These are phyloP conservation scores for Macroglossus sobrinus DNA, from an alignment of 2,113 vertebrate genomes.

Conservation along the genomic window DNA sequence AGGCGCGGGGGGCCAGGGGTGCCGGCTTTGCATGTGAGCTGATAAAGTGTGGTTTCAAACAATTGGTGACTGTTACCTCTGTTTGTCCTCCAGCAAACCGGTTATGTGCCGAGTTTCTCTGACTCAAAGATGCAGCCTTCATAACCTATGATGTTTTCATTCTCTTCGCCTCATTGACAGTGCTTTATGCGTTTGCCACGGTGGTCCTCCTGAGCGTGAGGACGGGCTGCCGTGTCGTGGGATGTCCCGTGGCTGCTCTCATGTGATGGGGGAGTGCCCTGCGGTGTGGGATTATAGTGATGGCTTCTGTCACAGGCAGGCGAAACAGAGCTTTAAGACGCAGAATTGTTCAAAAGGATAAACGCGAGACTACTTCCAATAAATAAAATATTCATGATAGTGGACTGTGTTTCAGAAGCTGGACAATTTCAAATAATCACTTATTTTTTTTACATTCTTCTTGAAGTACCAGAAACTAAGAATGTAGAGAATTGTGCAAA, in stretches of 20 bases:
- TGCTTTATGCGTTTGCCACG: not conserved
- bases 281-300: constrained; percentile 72
- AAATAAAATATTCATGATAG: constrained; percentile 75
- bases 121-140: not conserved
- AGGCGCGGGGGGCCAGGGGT: no score
- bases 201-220: not conserved
- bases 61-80: not conserved
- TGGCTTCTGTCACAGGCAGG: constrained; percentile 77
- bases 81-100: not conserved
- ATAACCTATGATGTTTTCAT: not conserved
- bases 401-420: constrained; percentile 30
- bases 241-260: constrained; percentile 70
- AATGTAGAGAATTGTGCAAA: constrained; percentile 17
- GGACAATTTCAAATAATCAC: not conserved
- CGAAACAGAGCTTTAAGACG: constrained; percentile 65
- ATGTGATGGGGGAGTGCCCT: constrained; percentile 76
- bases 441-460: constrained; percentile 40
- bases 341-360: constrained; percentile 34
- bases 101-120: not conserved
- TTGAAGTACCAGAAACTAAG: constrained; percentile 14
- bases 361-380: constrained; percentile 64
- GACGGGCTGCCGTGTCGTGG: constrained; percentile 57
- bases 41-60: not conserved
- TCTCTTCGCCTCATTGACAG: not conserved
- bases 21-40: not conserved